These are phyloP conservation scores for Prietella phreatophila DNA, from an alignment of 2,113 vertebrate genomes.

Conservation along the genomic window DNA sequence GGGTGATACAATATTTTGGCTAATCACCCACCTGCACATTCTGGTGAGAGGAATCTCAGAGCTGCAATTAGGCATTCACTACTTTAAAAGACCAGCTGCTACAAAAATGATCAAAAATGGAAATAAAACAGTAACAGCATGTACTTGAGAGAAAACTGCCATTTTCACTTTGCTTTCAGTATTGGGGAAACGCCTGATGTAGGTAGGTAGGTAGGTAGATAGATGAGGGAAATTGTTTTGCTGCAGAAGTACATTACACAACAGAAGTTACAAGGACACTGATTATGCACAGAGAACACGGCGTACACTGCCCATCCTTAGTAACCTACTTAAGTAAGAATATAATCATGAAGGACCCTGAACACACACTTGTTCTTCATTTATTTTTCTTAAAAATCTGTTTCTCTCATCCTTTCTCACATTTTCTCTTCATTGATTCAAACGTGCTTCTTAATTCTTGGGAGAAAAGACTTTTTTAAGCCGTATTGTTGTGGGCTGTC, in stretches of 20 bases:
- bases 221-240: background rate
- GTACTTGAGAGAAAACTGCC: background rate
- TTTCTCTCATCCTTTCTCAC: background rate
- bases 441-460: background rate
- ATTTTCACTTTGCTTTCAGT: background rate
- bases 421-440: background rate
- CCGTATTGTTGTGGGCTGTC: background rate
- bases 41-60: too few relatives aligned
- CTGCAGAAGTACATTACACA: too few relatives aligned
- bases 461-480: conserved; percentile 6
- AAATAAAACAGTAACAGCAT: too few relatives aligned
- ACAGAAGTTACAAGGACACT: background rate
- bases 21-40: too few relatives aligned
- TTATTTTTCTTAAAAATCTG: background rate
- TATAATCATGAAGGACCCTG: background rate
- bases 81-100: background rate
- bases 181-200: background rate
- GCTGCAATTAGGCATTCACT: too few relatives aligned
- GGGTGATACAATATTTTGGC: too few relatives aligned
- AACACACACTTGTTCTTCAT: background rate
- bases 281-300: background rate
- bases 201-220: background rate
- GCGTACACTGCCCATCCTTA: background rate
- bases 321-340: background rate
- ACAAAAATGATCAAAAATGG: too few relatives aligned